These are phyloP conservation scores for Belgica antarctica DNA, from an alignment of 2,888 invertebrate species.

Conservation along the genomic window DNA sequence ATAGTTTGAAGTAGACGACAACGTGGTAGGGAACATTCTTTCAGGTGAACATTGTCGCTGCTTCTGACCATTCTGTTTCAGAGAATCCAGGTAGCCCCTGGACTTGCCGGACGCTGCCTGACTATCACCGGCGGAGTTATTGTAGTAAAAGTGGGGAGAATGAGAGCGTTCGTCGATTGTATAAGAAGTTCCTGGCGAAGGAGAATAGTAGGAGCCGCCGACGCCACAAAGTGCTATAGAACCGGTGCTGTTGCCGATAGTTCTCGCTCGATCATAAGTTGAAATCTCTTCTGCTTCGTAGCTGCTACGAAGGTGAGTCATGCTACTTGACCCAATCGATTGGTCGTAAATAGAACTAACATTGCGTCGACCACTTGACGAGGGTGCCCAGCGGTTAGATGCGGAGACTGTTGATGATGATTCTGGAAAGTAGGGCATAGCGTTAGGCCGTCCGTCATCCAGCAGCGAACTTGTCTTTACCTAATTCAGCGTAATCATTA, in stretches of 20 bases:
- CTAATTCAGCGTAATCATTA: conserved; percentile 57
- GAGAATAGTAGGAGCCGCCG: conserved; percentile 55
- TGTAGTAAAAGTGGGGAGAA: conserved; percentile 62
- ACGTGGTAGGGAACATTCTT: conserved; percentile 63
- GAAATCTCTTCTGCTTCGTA: conserved; percentile 55
- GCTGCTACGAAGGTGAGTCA: conserved; percentile 51
- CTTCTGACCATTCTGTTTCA: conserved; percentile 62
- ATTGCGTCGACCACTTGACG: conserved; percentile 28
- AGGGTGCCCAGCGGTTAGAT: conserved; percentile 32
- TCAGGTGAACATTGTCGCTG: conserved; percentile 82
- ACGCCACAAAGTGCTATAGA: conserved; percentile 57
- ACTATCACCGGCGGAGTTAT: conserved; percentile 54
- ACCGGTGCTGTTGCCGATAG: conserved; percentile 56
- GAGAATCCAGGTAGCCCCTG: conserved; percentile 35
- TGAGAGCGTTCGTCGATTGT: conserved; percentile 81
- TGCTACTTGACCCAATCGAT: conserved; percentile 41
- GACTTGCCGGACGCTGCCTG: conserved; percentile 46
- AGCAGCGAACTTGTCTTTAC: conserved; percentile 46
- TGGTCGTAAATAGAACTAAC: conserved; percentile 30
- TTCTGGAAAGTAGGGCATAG: not conserved
- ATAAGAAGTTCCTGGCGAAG: conserved; percentile 75
- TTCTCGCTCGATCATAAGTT: conserved; percentile 32
- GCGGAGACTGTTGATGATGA: conserved; percentile 25
- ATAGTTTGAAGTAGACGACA: conserved; percentile 57
- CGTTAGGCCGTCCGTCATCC: not conserved